Percentiles rank a stretch among this genome's conserved stretches.
Conservation (phyloP, 2,888 invertebrate species). For the Agonopterix alstromeriana region DNA sequence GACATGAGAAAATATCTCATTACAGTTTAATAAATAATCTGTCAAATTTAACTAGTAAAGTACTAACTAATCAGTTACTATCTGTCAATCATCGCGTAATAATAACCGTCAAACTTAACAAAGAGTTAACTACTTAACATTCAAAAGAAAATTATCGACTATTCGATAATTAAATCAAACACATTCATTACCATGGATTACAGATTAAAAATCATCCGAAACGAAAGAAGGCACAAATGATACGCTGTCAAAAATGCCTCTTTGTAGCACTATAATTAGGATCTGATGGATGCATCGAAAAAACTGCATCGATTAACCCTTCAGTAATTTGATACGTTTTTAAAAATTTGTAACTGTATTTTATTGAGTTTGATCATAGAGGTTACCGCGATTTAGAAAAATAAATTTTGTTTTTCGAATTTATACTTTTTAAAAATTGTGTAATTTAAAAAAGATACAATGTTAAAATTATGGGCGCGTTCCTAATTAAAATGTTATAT, state of each 20-base stretch:
- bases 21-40: background rate
- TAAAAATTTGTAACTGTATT: slow-evolving; percentile 1
- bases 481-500: no score
- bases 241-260: slow-evolving; percentile 30
- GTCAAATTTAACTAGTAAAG: slow-evolving; percentile 3
- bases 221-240: slow-evolving; percentile 27
- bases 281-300: slow-evolving; percentile 20
- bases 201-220: slow-evolving; percentile 17
- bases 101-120: background rate
- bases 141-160: slow-evolving; percentile 11
- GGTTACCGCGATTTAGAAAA: background rate
- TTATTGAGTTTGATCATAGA: slow-evolving; percentile 12
- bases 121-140: background rate
- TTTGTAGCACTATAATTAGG: slow-evolving; percentile 29
- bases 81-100: slow-evolving; percentile 8
- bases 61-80: slow-evolving; percentile 4
- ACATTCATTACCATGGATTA: slow-evolving; percentile 27
- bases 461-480: no score
- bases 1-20: slow-evolving; percentile 1
- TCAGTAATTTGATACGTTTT: slow-evolving; percentile 7
- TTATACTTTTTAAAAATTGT: no score
- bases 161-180: slow-evolving; percentile 22
- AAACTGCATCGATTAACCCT: slow-evolving; percentile 15
- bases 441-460: no score
- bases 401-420: no score